phyloP scores from a whole-genome alignment of 1,140 invertebrate species.

The Sitophilus oryzae region DNA sequence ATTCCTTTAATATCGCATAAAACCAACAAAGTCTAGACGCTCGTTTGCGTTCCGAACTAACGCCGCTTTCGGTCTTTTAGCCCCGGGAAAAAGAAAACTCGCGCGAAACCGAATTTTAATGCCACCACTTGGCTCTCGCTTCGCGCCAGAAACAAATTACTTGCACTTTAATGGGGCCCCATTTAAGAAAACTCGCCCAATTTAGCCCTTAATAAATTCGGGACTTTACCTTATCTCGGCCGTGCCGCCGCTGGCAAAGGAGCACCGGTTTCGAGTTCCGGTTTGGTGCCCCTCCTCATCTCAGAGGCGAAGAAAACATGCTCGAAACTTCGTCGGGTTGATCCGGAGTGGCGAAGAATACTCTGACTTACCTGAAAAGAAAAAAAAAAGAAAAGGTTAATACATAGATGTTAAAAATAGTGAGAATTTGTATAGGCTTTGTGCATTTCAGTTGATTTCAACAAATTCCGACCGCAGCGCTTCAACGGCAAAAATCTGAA shows the following conservation, averaged over 20 bases:
- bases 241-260: slow-evolving; percentile 23
- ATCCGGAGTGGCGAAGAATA: slow-evolving; percentile 18
- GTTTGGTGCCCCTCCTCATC: not conserved
- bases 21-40: no score
- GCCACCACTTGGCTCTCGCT: no score
- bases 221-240: slow-evolving; percentile 43
- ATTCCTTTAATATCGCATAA: no score
- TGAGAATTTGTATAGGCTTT: no score
- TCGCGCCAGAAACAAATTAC: slow-evolving; percentile 40
- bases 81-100: not conserved
- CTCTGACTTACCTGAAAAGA: slow-evolving; percentile 32
- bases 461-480: no score
- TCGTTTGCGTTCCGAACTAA: no score
- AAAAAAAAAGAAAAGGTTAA: no score
- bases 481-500: no score
- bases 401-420: no score
- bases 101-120: slow-evolving; percentile 39
- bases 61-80: not conserved
- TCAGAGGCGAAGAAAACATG: no score
- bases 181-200: slow-evolving; percentile 43
- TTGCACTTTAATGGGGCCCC: slow-evolving; percentile 41
- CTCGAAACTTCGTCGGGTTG: slow-evolving; percentile 9
- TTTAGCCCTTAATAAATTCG: slow-evolving; percentile 42
- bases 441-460: no score
- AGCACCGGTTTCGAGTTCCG: no score